A percentile compares a stretch with the other conserved stretches of the same genome.
These are phyloP conservation scores for Morus bassanus DNA, from an alignment of 2,797 vertebrate genomes.

Conservation along the genomic window DNA sequence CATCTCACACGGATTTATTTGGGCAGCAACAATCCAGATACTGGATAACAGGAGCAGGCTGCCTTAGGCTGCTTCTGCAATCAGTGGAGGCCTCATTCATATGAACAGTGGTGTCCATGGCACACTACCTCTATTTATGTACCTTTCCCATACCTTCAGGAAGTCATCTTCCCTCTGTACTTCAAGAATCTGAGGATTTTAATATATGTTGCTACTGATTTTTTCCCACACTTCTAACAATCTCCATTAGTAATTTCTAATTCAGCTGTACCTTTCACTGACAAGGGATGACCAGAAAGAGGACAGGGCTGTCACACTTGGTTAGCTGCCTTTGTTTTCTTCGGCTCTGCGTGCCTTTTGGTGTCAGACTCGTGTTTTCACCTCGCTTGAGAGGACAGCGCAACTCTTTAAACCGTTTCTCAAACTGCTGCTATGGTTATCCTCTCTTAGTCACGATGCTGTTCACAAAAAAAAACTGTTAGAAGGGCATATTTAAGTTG, in stretches of 20 bases:
- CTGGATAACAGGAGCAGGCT: too few relatives aligned
- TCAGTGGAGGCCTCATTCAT: background rate
- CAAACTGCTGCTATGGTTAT: background rate
- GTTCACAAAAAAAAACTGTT: background rate
- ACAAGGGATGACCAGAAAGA: background rate
- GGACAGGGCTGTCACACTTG: background rate
- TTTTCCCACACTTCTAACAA: background rate
- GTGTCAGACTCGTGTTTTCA: background rate
- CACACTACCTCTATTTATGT: background rate
- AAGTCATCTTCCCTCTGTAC: background rate
- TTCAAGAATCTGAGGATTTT: background rate
- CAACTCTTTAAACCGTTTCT: background rate
- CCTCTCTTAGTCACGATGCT: background rate
- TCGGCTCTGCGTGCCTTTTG: background rate
- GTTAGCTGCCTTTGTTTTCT: background rate
- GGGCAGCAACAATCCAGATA: background rate
- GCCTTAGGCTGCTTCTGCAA: background rate
- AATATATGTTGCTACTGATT: background rate
- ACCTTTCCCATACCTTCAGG: background rate
- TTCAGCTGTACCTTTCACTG: background rate
- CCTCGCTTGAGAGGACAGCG: accelerated
- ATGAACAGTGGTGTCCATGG: background rate
- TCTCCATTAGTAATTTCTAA: background rate
- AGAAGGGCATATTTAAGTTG: background rate
- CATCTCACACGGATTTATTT: background rate